Evolutionary conservation across 2,797 vertebrate genomes (phyloP).

Genomic region (Australoheros facetus): DNA sequence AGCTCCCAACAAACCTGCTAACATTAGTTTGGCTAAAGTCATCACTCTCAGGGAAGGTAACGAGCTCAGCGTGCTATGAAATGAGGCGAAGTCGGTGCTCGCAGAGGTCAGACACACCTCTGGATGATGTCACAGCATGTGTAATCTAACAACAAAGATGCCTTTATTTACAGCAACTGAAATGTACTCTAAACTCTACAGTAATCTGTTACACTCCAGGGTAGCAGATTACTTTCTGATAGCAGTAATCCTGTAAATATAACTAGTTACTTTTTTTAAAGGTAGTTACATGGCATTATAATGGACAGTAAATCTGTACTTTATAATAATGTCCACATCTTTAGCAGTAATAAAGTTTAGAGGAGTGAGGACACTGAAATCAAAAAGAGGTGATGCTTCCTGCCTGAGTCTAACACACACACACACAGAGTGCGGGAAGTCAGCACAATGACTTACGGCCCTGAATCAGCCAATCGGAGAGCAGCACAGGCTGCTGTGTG

Average conservation of each 20-base stretch:
- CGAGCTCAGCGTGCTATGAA: no score
- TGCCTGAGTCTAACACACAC: no score
- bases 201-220: background rate
- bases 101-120: no score
- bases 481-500: background rate
- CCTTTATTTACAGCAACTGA: background rate
- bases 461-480: conserved; percentile 2
- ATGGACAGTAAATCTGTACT: background rate
- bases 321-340: no score
- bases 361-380: background rate
- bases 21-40: no score
- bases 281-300: background rate
- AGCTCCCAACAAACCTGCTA: no score
- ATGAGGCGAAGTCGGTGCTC: no score
- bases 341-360: background rate
- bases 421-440: background rate
- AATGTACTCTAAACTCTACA: no score
- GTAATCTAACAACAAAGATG: background rate
- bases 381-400: background rate
- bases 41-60: no score
- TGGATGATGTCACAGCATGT: background rate
- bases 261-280: background rate
- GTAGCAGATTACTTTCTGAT: background rate
- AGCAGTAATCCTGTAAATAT: no score
- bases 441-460: background rate